Evolutionary conservation across 2,888 invertebrate species (phyloP), one percentile per base, ranked within the genome.

Genomic region (Orthonychiurus folsomi): DNA sequence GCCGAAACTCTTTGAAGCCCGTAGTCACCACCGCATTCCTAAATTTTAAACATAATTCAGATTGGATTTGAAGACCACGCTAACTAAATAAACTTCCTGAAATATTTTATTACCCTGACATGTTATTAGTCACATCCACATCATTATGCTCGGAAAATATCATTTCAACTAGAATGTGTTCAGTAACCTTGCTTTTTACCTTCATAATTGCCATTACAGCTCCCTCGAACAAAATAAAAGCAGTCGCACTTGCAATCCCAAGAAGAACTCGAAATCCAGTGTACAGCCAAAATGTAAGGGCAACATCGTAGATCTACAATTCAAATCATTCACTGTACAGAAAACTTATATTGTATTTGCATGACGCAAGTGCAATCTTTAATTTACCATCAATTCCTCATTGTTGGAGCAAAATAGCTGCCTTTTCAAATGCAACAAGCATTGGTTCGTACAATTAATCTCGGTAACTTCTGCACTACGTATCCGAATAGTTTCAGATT

Each of bases 151-250:
- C n/a, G n/a, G n/a, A n/a, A n/a, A n/a, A n/a, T n/a, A n/a, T n/a
- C n/a, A n/a, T n/a, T n/a, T n/a, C n/a, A n/a, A n/a, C n/a, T 50
- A 50, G 21, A 12, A 21, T 9, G 24, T 24, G 9, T 26, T 27
- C 25, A 20, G 20, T 50, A 59, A 59, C 5, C 2, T 59, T 50
- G 28, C 20, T 24, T 37, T 37, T 61, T 59, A 68, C 72, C 69
- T 66, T 73, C 82, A 88, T 78, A 71, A 88, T 86, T 3, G 87
- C 85, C 63, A 88, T 86, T 1, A 86, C 87, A 0, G 88, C 88
- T 1, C 87, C 77, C 77, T 88, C 87, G 75, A 88, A 88, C 86
- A 88, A 87, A 26, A 87, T 86, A 75, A 86, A 87, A 0, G 86
- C 84, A 1, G 87, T 87, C 9, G 74, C 73, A 50, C 73, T 69